Conservation (phyloP, 2,888 invertebrate genomes). For the Epinotia nisella region DNA sequence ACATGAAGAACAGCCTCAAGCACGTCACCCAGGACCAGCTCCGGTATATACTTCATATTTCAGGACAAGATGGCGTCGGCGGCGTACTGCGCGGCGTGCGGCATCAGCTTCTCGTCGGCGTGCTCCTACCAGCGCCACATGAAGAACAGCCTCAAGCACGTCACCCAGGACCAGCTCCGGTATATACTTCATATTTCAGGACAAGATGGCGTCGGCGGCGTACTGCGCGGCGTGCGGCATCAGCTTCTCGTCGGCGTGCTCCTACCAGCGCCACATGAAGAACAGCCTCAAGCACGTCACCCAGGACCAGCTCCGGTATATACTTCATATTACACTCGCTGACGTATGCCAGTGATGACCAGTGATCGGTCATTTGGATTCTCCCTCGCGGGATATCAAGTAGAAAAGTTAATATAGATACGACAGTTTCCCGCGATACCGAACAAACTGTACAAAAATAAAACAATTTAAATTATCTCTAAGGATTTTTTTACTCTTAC, state of each 20-base stretch:
- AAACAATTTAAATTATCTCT: no score
- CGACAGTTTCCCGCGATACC: no score
- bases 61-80: conserved; percentile 47
- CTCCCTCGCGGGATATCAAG: no score
- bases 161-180: conserved; percentile 67
- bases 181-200: no score
- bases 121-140: conserved; percentile 73
- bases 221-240: conserved; percentile 67
- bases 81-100: conserved; percentile 67
- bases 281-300: conserved; percentile 76
- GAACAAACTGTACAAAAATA: no score
- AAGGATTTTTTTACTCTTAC: no score
- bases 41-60: no score
- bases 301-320: conserved; percentile 63
- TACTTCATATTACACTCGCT: no score
- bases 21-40: conserved; percentile 74
- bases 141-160: conserved; percentile 74
- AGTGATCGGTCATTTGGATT: no score
- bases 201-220: conserved; percentile 52
- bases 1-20: conserved; percentile 72
- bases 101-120: conserved; percentile 66
- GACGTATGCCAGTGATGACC: no score
- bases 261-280: conserved; percentile 70
- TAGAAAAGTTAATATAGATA: no score
- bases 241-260: conserved; percentile 67